These are phyloP conservation scores for Sebastes vulpes DNA, from an alignment of 2,797 vertebrate species.

Conservation along the genomic window DNA sequence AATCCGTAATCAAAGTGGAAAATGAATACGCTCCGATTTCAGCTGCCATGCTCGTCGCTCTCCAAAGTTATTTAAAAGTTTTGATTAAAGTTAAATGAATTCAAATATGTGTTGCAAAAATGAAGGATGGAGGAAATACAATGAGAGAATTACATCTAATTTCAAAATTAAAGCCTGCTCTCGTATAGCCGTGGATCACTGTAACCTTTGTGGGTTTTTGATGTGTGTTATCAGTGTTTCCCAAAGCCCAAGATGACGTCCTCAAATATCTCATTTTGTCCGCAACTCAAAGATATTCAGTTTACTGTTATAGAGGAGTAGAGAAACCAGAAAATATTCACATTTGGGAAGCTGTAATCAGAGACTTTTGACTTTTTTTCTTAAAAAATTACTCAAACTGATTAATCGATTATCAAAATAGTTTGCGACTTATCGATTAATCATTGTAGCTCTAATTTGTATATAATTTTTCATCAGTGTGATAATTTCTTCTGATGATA, in stretches of 20 bases:
- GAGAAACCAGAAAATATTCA: no score
- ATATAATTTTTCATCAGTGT: not conserved
- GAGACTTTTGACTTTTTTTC: no score
- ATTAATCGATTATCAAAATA: no score
- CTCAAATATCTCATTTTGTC: no score
- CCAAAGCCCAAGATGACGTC: no score
- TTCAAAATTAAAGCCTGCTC: not conserved
- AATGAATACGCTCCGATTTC: not conserved
- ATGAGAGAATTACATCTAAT: not conserved
- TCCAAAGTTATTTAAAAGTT: conserved; percentile 1
- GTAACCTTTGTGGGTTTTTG: not conserved
- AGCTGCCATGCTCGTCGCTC: not conserved
- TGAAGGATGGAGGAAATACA: not conserved
- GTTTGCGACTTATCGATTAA: no score
- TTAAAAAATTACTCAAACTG: no score
- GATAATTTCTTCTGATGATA: not conserved
- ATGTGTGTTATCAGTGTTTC: not conserved
- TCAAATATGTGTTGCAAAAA: not conserved
- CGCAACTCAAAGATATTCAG: no score
- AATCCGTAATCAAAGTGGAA: not conserved
- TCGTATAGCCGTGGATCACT: not conserved
- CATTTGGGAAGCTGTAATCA: no score
- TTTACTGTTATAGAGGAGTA: no score
- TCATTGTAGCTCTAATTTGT: no score
- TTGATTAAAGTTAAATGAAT: conserved; percentile 12